Base-by-base conservation (phyloP, 2,797 vertebrate genomes). In the Centroberyx gerrardi region DNA sequence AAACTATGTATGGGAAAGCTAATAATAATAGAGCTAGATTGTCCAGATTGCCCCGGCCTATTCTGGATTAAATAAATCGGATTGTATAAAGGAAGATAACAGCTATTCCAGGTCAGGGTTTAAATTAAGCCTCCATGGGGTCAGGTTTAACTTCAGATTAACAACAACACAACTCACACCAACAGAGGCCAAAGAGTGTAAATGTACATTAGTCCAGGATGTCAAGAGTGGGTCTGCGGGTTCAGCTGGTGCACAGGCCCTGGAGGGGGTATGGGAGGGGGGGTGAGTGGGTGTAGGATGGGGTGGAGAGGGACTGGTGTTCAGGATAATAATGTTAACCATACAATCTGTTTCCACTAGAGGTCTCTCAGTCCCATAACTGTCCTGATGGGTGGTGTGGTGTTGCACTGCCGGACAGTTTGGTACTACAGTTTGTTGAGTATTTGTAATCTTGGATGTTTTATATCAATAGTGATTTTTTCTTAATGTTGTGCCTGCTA, bases 11-110 rank as follows among this genome's bases (percentile, higher is more conserved):
- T 22, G 22, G 22, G 22, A 22, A 22, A 22, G 22, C 22, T 22
- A 22, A 22, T 22, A 22, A 74, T 55, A 52, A 66, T 15, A 29
- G 54, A 49, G 52, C 5, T 40, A 40, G 69, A 76, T 59, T 85
- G 55, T 65, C 58, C 54, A 44, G 59, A 79, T 52, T 68, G 53
- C 22, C 28, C 27, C 10, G 36, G 31, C 3, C 44, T 72, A 59
- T 62, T 38, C 49, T 79, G 74, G 76, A 73, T 83, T 84, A 74
- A 68, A 76, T 72, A 69, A 83, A 90, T 83, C 81, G 84, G 75
- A 83, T 82, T 74, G 75, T 63, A 74, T 73, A 72, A 68, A 73
- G 52, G 31, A 51, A 63, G 82, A 85, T 90, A 76, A 81, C 18
- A 68, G 68, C 40, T 12, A 68, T 27, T 84, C 78, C 71, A 84